phyloP scores from a whole-genome alignment of 2,888 invertebrate species.

The Crocallis elinguaria region DNA sequence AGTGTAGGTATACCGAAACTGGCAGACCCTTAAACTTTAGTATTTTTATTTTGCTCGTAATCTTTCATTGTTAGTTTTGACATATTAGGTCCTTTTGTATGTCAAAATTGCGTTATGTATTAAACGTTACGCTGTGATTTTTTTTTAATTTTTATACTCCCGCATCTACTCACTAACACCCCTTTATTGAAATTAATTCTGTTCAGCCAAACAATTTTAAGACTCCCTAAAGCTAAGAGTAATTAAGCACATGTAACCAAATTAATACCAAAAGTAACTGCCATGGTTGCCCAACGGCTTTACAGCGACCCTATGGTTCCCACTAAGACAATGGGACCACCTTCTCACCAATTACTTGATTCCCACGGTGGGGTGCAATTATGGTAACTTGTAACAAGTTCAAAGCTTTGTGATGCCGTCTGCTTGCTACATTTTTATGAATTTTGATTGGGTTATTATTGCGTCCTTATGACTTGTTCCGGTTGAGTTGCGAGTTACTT shows the following conservation, averaged over 20 bases:
- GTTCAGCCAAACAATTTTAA: neutral
- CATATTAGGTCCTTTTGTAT: too few relatives aligned
- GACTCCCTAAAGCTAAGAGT: neutral
- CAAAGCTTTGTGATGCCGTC: constrained; percentile 4
- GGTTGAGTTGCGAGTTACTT: too few relatives aligned
- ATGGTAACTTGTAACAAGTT: constrained; percentile 50
- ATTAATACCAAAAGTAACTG: constrained; percentile 15
- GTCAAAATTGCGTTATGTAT: too few relatives aligned
- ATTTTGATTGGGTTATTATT: constrained; percentile 35
- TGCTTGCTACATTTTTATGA: constrained; percentile 22
- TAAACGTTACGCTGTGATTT: too few relatives aligned
- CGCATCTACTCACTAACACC: too few relatives aligned
- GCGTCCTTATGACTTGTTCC: too few relatives aligned
- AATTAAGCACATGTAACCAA: neutral
- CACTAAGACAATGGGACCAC: constrained; percentile 56
- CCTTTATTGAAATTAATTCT: neutral
- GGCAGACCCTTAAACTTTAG: neutral
- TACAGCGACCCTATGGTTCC: constrained; percentile 50
- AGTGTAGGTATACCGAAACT: too few relatives aligned
- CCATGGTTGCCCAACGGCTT: constrained; percentile 49
- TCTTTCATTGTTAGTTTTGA: too few relatives aligned
- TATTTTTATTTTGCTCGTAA: too few relatives aligned
- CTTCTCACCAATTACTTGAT: constrained; percentile 62
- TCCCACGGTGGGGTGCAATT: constrained; percentile 65
- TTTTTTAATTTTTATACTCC: too few relatives aligned